Evolutionary conservation across 92 coral and sea anemone species (phyloP), one percentile per base, ranked within the genome.

Genomic region (Phenganax subtilis): DNA sequence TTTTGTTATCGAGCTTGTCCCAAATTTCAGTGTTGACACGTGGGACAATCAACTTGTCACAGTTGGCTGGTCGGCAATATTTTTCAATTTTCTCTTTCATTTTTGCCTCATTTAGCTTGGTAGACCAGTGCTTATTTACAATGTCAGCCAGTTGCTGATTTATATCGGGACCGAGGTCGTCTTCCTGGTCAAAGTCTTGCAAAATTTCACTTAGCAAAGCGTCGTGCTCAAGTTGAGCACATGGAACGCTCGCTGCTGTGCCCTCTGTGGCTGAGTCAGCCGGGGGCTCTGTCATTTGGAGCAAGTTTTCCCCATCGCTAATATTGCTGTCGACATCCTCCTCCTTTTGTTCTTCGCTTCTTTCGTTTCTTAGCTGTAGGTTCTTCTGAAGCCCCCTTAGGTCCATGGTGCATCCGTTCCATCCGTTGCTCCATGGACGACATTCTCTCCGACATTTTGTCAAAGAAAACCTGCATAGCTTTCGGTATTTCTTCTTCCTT

Each of bases 91-190:
- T 37, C 14, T 63, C 75, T 55, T 80, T 80, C 29, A 80, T 16
- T 51, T 80, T 80, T 6, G 57, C 73, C 31, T 80, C 84, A 25
- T 28, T 62, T 3, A 80, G 75, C 61, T 80, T 80, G 5, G 74
- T 65, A 6, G 75, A 80, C 84, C 84, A 80, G 61, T 75, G 60
- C 9, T 63, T 80, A 20, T 80, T 80, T 28, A 80, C 28, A 60
- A 60, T 80, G 8, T 80, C 84, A 80, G 84, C 72, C 63, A 65
- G 73, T 62, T 80, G 84, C 84, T 80, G 84, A 44, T 52, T 80
- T 37, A 80, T 80, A 7, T 80, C 16, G 8, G 84, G 75, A 51
- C 84, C 84, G 10, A 80, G 16, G 84, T 80, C 84, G 72, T 78
- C 71, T 5, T 78, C 82, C 27, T 78, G 29, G 72, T 78, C 82